phyloP scores from a whole-genome alignment of 1,140 invertebrate species.

The Varroa destructor region DNA sequence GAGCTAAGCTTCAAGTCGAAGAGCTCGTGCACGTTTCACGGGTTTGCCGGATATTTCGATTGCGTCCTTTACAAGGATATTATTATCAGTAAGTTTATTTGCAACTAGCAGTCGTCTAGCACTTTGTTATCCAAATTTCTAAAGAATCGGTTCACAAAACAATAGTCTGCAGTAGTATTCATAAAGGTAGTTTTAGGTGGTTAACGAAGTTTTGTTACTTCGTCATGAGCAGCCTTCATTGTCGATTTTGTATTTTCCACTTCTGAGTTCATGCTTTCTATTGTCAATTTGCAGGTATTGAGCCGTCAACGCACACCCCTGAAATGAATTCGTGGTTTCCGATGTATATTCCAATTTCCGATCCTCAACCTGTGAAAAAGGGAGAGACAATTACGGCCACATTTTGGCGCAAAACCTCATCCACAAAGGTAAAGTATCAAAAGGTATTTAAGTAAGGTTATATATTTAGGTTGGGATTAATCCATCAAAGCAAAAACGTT shows the following conservation, averaged over 20 bases:
- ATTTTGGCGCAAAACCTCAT: conserved; percentile 19
- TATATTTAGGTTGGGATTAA: not conserved
- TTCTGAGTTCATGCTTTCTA: too few relatives aligned
- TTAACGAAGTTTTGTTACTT: too few relatives aligned
- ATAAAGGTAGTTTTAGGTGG: not conserved
- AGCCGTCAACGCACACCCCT: conserved; percentile 12
- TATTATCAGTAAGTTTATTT: conserved; percentile 50
- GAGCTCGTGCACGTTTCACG: conserved; percentile 68
- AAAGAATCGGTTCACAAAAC: not conserved
- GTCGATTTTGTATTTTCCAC: too few relatives aligned
- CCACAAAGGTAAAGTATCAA: not conserved
- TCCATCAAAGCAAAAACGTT: not conserved
- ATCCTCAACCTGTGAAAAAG: conserved; percentile 11
- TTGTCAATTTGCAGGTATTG: not conserved
- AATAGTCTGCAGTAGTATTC: not conserved
- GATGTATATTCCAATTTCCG: conserved; percentile 3
- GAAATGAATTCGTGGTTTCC: conserved; percentile 5
- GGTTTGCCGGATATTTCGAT: conserved; percentile 90
- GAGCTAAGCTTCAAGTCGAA: conserved; percentile 54
- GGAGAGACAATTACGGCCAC: conserved; percentile 8
- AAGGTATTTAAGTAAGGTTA: not conserved
- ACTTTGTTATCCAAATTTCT: not conserved
- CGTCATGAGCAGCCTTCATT: too few relatives aligned
- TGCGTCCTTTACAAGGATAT: conserved; percentile 68
- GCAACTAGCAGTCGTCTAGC: not conserved